Base-by-base conservation (phyloP, 2,888 invertebrate genomes). In the Lasioglossum malachurum region DNA sequence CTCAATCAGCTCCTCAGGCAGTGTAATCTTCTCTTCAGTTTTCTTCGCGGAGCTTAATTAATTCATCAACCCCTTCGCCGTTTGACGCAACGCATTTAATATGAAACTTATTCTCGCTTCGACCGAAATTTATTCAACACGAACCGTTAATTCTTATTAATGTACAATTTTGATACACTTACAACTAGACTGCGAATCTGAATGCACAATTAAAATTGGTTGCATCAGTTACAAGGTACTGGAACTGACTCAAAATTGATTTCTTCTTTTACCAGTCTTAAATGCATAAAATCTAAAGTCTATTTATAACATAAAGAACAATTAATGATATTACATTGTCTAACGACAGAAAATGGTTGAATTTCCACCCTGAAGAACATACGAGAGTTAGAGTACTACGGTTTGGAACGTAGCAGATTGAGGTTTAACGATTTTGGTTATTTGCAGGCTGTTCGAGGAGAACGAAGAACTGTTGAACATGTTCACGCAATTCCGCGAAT, bases 401-500 rank as follows among this genome's bases (percentile, higher is more conserved):
- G 31, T 64, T 64, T 5, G 2, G 64, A 64, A 31, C 14, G 31
- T 31, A 64, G 31, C 16, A 19, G 7, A 35, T 19, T 19, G 31
- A 64, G 1, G 31, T 35, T 64, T 31, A 1, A 38, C 69, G 19
- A 38, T 69, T 23, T 10, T 10, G 10, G 19, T 19, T 35, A 23
- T 44, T 96, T 96, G 4, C 97, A 98, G 98, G 95, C 96, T 98
- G 93, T 98, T 98, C 95, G 98, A 98, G 95, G 98, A 98, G 91
- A 98, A 98, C 94, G 96, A 96, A 88, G 98, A 98, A 89, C 96
- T 98, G 19, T 96, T 98, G 90, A 96, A 96, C 85, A 96, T 98
- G 96, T 98, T 98, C 95, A 97, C 97, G 91, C 98, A 98, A 95
- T 98, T 98, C 94, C 97, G 97, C 84, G 97, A 97, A 90, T 96